phyloP scores from a whole-genome alignment of 53 echinoderm and acorn worm genomes.

The Arbacia lixula region DNA sequence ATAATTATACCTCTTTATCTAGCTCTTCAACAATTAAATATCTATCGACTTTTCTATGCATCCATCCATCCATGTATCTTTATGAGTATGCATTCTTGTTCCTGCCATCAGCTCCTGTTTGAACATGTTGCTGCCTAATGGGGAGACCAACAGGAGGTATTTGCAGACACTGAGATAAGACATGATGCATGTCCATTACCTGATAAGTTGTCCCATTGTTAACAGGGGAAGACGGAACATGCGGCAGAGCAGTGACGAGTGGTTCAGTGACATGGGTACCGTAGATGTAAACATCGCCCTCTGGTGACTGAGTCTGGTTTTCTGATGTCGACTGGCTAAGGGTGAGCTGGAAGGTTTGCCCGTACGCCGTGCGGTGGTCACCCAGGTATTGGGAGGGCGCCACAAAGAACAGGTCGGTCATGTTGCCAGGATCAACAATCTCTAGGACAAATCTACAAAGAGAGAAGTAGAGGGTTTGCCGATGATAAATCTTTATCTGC shows the following conservation, averaged over 20 bases:
- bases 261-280: constrained; percentile 58
- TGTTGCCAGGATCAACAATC: constrained; percentile 54
- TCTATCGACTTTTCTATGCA: too few relatives aligned
- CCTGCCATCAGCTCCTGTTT: too few relatives aligned
- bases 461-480: neutral
- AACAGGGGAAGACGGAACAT: constrained; percentile 58
- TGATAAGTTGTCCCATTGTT: constrained; percentile 66
- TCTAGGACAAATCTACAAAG: constrained; percentile 81
- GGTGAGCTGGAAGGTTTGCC: constrained; percentile 72
- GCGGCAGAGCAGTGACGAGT: constrained; percentile 66
- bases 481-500: too few relatives aligned
- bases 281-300: constrained; percentile 86
- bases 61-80: too few relatives aligned
- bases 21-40: too few relatives aligned
- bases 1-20: too few relatives aligned
- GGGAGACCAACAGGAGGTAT: too few relatives aligned
- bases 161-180: too few relatives aligned
- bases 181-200: too few relatives aligned
- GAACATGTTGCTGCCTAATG: too few relatives aligned
- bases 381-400: constrained; percentile 75
- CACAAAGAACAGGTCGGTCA: constrained; percentile 79
- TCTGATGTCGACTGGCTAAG: constrained; percentile 79
- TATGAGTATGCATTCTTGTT: too few relatives aligned
- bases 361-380: constrained; percentile 85
- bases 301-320: constrained; percentile 64